Evolutionary conservation across 2,888 invertebrate genomes (phyloP), one percentile per base, ranked within the genome.

Genomic region (Heteromurus nitidus): DNA sequence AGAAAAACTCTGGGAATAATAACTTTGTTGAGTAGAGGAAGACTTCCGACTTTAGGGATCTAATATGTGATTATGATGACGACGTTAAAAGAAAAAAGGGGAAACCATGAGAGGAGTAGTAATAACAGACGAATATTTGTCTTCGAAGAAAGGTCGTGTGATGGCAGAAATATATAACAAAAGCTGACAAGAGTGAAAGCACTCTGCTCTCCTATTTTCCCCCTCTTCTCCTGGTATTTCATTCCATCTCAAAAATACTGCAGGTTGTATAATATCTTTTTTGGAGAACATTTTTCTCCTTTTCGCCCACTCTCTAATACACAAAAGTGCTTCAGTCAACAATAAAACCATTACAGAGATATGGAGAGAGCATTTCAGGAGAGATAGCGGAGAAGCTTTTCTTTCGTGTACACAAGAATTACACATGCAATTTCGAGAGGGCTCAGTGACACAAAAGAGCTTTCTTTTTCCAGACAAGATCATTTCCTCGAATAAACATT

Each of bases 101-200:
- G 9, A 24, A 53, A 22, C 47, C 5, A 13, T 36, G 7, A 47
- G 47, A 47, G 16, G n/a, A 47, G 47, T 5, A 16, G 47, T 5
- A 16, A 47, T n/a, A 47, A 47, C n/a, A n/a, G 47, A n/a, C 3
- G 47, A 47, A 47, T 47, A 47, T 47, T 47, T 47, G 47, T 47
- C 47, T 47, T 47, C 3, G 16, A 47, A n/a, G 47, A 47, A 16
- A 47, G 47, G 3, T 3, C n/a, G n/a, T n/a, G 47, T 47, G n/a
- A 47, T n/a, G 7, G 47, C n/a, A 13, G 36, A 11, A 47, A 16
- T 47, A n/a, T n/a, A 47, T 16, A 47, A 47, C n/a, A 47, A 5
- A n/a, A 47, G 47, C n/a, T 47, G 47, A 47, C 47, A 47, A n/a
- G 47, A 16, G n/a, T 47, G 47, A 47, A 47, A 47, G n/a, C n/a